Percentiles rank a stretch among this genome's conserved stretches.
phyloP scores from a whole-genome alignment of 2,888 invertebrate species.

The Drosophila subsilvestris region DNA sequence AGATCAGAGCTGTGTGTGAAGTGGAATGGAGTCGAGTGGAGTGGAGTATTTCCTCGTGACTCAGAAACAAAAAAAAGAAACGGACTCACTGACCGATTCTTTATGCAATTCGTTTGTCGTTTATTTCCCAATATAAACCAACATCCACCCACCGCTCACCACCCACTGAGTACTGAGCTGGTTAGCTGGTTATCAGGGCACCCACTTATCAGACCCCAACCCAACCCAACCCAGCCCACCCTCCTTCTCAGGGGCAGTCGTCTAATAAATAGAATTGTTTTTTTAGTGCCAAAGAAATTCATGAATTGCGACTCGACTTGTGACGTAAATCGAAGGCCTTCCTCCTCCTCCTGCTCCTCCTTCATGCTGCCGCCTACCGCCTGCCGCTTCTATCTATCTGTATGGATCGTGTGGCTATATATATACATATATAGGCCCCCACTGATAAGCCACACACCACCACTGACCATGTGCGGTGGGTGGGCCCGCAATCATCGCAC shows the following conservation, averaged over 20 bases:
- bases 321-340: conserved; percentile 68
- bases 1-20: conserved; percentile 9
- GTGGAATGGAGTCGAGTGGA: background rate
- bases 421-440: conserved; percentile 10
- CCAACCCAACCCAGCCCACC: background rate
- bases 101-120: conserved; percentile 62
- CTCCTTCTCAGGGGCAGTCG: conserved; percentile 28
- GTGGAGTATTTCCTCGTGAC: conserved; percentile 44
- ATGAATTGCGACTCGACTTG: conserved; percentile 63
- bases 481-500: conserved; percentile 35
- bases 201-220: conserved; percentile 27
- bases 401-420: conserved; percentile 27
- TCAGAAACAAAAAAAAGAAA: conserved; percentile 44
- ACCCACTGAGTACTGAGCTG: conserved; percentile 28
- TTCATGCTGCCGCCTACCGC: background rate
- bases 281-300: conserved; percentile 48
- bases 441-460: conserved; percentile 23
- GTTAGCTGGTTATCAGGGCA: conserved; percentile 12
- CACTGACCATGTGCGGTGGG: conserved; percentile 48
- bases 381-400: background rate
- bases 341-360: conserved; percentile 19
- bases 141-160: conserved; percentile 24
- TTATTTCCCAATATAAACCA: conserved; percentile 27
- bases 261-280: conserved; percentile 35
- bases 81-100: conserved; percentile 23